Evolutionary conservation across 2,113 vertebrate genomes (phyloP).

Genomic region (Thunnus maccoyii): DNA sequence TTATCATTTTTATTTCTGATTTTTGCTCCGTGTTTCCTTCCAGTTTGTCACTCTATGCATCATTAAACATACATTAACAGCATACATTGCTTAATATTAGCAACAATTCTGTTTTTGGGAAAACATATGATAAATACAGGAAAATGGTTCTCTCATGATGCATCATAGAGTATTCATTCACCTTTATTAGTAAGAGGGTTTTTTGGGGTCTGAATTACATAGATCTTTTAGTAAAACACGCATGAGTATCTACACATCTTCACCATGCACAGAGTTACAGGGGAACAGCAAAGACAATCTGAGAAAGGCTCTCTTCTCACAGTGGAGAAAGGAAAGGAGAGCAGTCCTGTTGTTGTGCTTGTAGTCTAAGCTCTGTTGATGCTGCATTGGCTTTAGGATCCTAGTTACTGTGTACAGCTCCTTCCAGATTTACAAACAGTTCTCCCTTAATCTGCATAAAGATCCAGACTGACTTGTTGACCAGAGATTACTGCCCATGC

Average conservation of each 20-base stretch:
- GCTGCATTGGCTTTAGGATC: conserved; percentile 61
- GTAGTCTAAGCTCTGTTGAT: conserved; percentile 67
- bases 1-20: not conserved
- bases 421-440: conserved; percentile 72
- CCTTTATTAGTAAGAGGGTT: not conserved
- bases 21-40: not conserved
- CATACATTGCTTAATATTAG: not conserved
- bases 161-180: not conserved
- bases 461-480: conserved; percentile 69
- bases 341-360: conserved; percentile 67
- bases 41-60: too few species aligned
- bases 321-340: conserved; percentile 28
- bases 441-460: conserved; percentile 74
- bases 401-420: conserved; percentile 63
- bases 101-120: not conserved
- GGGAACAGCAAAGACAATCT: not conserved
- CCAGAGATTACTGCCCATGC: conserved; percentile 62
- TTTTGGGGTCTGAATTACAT: not conserved
- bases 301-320: not conserved
- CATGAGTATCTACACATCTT: not conserved
- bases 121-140: not conserved
- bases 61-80: not conserved
- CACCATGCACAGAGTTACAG: not conserved
- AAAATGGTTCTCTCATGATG: not conserved
- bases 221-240: not conserved